phyloP scores from a whole-genome alignment of 2,888 invertebrate genomes.

The Perdita meconis region DNA sequence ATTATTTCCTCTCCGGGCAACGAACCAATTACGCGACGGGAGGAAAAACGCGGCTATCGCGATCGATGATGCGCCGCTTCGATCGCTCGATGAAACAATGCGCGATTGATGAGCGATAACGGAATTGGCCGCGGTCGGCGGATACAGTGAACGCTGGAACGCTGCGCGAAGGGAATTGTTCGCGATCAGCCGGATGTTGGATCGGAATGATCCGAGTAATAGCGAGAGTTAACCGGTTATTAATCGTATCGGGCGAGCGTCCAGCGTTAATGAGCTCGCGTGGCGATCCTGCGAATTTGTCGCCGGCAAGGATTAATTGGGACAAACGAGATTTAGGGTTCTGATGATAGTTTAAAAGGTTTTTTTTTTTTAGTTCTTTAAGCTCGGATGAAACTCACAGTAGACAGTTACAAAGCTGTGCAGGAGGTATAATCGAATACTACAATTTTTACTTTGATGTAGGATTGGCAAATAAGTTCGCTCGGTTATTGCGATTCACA shows the following conservation, averaged over 20 bases:
- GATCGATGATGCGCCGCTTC: background rate
- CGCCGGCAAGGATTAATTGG: conserved; percentile 16
- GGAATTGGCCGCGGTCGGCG: conserved; percentile 25
- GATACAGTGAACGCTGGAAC: too few relatives aligned
- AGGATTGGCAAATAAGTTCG: too few relatives aligned
- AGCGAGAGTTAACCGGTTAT: conserved; percentile 48
- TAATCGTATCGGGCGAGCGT: conserved; percentile 32
- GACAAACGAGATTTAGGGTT: too few relatives aligned
- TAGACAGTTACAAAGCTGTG: too few relatives aligned
- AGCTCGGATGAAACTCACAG: too few relatives aligned
- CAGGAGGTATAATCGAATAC: too few relatives aligned
- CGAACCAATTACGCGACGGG: background rate
- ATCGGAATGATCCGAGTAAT: conserved; percentile 42
- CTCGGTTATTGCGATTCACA: too few relatives aligned
- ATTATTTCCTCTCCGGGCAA: background rate
- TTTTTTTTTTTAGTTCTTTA: background rate
- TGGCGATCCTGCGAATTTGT: background rate
- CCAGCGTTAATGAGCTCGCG: conserved; percentile 20
- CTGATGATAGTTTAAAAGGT: too few relatives aligned
- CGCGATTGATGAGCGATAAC: conserved; percentile 27
- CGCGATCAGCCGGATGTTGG: conserved; percentile 5
- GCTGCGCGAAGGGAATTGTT: conserved; percentile 31
- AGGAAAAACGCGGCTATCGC: background rate
- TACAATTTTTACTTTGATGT: too few relatives aligned
- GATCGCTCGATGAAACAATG: conserved; percentile 19